Percentiles rank a stretch among this genome's conserved stretches.
phyloP scores from a whole-genome alignment of 2,797 vertebrate genomes.

The Parambassis ranga region DNA sequence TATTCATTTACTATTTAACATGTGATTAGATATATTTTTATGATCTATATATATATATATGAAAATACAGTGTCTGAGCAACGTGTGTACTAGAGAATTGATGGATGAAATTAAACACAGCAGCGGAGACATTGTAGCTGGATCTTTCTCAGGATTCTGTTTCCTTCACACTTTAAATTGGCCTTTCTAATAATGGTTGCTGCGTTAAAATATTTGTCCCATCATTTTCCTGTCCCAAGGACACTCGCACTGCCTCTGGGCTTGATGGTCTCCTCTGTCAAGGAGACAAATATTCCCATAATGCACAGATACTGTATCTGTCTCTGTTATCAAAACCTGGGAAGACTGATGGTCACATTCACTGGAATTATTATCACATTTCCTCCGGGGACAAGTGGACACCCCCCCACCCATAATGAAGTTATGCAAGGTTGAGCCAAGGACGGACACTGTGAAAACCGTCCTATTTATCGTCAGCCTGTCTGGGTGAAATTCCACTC shows the following conservation, averaged over 20 bases:
- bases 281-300: constrained; percentile 45
- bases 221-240: constrained; percentile 24
- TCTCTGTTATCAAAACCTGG: constrained; percentile 21
- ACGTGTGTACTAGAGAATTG: too few relatives aligned
- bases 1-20: not conserved
- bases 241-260: constrained; percentile 7
- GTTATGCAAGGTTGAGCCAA: constrained; percentile 57
- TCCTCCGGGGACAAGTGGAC: constrained; percentile 27
- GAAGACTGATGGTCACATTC: constrained; percentile 39
- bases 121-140: too few relatives aligned
- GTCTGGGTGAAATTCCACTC: constrained; percentile 66
- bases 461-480: constrained; percentile 16
- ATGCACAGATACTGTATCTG: constrained; percentile 31
- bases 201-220: not conserved
- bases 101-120: too few relatives aligned
- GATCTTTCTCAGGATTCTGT: too few relatives aligned
- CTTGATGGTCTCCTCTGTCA: constrained; percentile 5
- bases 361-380: constrained; percentile 39
- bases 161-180: too few relatives aligned
- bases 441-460: constrained; percentile 26
- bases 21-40: too few relatives aligned
- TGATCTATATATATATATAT: too few relatives aligned
- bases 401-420: constrained; percentile 32
- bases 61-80: too few relatives aligned
- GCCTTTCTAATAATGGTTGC: too few relatives aligned